Percentiles rank a stretch among this genome's conserved stretches.
Evolutionary conservation across 2,888 invertebrate genomes (phyloP).

Genomic region (Trimorus sp.): DNA sequence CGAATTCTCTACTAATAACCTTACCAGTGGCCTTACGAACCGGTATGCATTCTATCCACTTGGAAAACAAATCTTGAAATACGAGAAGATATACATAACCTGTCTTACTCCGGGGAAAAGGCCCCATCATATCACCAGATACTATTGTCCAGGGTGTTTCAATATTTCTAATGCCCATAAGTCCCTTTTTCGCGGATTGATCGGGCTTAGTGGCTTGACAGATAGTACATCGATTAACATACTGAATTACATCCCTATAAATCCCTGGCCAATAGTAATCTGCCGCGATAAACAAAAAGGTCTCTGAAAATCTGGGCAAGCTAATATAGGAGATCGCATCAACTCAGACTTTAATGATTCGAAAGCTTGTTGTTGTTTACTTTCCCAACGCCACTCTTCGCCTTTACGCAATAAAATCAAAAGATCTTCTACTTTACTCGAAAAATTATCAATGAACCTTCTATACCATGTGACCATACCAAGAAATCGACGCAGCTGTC

Average conservation of each 20-base stretch:
- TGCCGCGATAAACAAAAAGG: not conserved
- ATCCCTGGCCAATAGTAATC: conserved; percentile 21
- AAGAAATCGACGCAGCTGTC: conserved; percentile 60
- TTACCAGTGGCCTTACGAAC: not conserved
- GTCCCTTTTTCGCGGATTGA: not conserved
- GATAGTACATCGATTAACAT: not conserved
- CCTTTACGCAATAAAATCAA: not conserved
- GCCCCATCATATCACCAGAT: conserved; percentile 65
- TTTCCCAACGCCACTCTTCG: not conserved
- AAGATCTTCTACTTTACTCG: not conserved
- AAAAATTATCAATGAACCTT: not conserved
- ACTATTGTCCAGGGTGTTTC: conserved; percentile 5
- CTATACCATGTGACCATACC: conserved; percentile 38
- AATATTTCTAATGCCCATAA: not conserved
- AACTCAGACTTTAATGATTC: not conserved
- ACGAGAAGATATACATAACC: conserved; percentile 51
- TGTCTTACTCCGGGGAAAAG: conserved; percentile 49
- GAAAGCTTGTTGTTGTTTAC: not conserved
- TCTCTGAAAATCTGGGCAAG: conserved; percentile 57
- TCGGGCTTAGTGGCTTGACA: conserved; percentile 1
- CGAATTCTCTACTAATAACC: not conserved
- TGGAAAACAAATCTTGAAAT: conserved; percentile 66
- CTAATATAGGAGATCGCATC: conserved; percentile 40
- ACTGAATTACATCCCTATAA: not conserved
- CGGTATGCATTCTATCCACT: conserved; percentile 50